These are phyloP conservation scores for Noctua fimbriata DNA, from an alignment of 2,888 invertebrate species.

Conservation along the genomic window DNA sequence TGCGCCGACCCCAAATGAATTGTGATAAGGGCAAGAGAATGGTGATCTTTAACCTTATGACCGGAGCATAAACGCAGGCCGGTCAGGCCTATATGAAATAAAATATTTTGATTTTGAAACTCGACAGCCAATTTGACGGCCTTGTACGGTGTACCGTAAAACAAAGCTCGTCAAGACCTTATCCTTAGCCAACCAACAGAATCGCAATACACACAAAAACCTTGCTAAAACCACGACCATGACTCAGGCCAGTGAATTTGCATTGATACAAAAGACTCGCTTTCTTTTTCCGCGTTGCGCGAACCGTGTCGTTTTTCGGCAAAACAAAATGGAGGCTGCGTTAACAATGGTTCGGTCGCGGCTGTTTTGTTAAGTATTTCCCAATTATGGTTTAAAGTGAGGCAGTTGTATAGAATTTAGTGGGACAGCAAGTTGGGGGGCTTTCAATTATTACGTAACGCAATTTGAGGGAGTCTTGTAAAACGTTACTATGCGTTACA, in stretches of 20 bases:
- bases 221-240: conserved; percentile 29
- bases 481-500: no score
- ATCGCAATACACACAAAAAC: conserved; percentile 5
- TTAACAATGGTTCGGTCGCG: conserved; percentile 33
- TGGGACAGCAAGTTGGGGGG: neutral
- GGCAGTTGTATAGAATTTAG: conserved; percentile 5
- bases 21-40: no score
- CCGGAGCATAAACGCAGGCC: no score
- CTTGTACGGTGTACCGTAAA: neutral
- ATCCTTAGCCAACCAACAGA: neutral
- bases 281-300: conserved; percentile 51
- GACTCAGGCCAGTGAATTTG: conserved; percentile 34
- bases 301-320: conserved; percentile 44
- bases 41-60: no score
- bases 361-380: conserved; percentile 17
- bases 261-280: conserved; percentile 25
- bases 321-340: conserved; percentile 46
- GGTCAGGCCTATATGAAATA: no score
- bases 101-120: no score
- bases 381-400: conserved; percentile 33
- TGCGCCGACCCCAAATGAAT: no score
- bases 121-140: neutral
- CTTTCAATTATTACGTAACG: no score
- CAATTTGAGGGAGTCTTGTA: no score
- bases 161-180: neutral